Conservation (phyloP, 1,140 invertebrate genomes). For the Cherax quadricarinatus region DNA sequence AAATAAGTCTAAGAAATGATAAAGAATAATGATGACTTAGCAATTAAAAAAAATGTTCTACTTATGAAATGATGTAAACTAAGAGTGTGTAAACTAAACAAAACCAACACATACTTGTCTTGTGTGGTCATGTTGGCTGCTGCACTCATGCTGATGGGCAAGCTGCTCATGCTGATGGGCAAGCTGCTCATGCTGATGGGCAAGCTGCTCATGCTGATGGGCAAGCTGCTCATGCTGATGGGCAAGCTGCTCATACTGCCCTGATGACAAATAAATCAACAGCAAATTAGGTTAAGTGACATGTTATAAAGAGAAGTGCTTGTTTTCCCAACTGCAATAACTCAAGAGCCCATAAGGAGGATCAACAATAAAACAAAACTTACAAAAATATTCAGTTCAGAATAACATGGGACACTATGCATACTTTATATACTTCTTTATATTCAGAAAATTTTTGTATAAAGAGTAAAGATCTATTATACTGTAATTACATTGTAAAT, state of each 20-base stretch:
- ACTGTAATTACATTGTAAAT: too few relatives aligned
- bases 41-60: neutral
- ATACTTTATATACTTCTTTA: too few relatives aligned
- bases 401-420: too few relatives aligned
- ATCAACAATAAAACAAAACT: too few relatives aligned
- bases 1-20: too few relatives aligned
- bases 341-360: neutral
- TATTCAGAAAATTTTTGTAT: too few relatives aligned
- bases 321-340: neutral
- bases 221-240: conserved; percentile 6
- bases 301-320: neutral
- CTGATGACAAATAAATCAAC: conserved; percentile 7
- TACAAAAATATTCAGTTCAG: too few relatives aligned
- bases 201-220: conserved; percentile 7
- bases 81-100: neutral
- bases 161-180: neutral
- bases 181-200: neutral
- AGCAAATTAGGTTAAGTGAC: neutral
- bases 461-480: too few relatives aligned
- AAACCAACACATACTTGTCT: conserved; percentile 12
- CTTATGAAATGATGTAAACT: neutral
- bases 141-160: conserved; percentile 1
- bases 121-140: neutral
- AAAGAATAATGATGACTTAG: too few relatives aligned
- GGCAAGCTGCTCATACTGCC: neutral